Base-by-base conservation (phyloP, 2,888 invertebrate genomes). In the Blera fallax region DNA sequence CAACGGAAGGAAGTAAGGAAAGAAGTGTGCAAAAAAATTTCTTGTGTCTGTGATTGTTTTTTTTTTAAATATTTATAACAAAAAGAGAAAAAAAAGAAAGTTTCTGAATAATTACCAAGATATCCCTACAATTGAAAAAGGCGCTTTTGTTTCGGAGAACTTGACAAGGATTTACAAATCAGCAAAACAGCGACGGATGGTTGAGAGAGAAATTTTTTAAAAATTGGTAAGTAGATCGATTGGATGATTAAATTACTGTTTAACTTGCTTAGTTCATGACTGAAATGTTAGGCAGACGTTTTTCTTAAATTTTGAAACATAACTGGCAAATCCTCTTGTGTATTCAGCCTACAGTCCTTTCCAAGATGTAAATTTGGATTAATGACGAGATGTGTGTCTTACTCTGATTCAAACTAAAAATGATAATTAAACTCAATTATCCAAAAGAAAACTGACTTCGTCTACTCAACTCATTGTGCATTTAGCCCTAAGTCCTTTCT, bases 41-140 rank as follows among this genome's bases (percentile, higher is more conserved):
- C 14, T 18, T 54, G 67, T 79, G 78, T 74, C 74, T 79, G 79
- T 84, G 79, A 79, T 84, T 84, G 56, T 50, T 27, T 24, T 45
- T 29, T 16, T 11, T 16, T 16, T 27, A 24, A 60, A 60, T 60
- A 40, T 24, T 40, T 7, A 37, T n/a, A 40, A 56, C 32, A 40
- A 62, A 14, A 45, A 4, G 40, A 52, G 52, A 67, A 3, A 43
- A 45, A 48, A 62, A 37, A 10, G 16, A 34, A 34, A 32, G 18
- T n/a, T n/a, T n/a, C n/a, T 24, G 10, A 14, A 34, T 6, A 10
- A 3, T 2, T 18, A 29, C 40, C n/a, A n/a, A n/a, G n/a, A n/a
- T n/a, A n/a, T n/a, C n/a, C n/a, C n/a, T n/a, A 3, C 2, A 27
- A 8, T 48, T 62, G 0, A 48, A 56, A 29, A 34, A 11, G 11